Percentiles rank a stretch among this genome's conserved stretches.
phyloP scores from a whole-genome alignment of 2,113 vertebrate species.

The Garra rufa region DNA sequence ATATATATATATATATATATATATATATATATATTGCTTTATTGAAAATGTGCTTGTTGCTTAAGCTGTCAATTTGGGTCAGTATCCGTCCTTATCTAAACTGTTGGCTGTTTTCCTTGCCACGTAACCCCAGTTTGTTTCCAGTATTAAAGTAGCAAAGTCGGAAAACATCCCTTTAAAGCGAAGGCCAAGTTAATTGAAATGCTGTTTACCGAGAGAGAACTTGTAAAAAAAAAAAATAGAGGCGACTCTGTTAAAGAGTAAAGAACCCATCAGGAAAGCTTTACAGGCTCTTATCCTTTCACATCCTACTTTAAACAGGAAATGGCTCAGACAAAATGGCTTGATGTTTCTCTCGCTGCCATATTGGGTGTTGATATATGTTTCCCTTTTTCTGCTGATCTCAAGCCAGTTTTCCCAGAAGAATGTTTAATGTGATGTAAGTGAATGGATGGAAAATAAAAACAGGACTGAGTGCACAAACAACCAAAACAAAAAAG shows the following conservation, averaged over 20 bases:
- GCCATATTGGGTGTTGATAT: slow-evolving; percentile 39
- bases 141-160: background rate
- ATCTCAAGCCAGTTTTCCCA: slow-evolving; percentile 28
- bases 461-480: background rate
- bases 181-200: slow-evolving; percentile 19
- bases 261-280: slow-evolving; percentile 35
- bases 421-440: slow-evolving; percentile 8
- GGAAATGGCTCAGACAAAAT: slow-evolving; percentile 38
- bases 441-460: slow-evolving; percentile 11
- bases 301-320: slow-evolving; percentile 46
- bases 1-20: too few relatives aligned
- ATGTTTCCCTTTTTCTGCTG: slow-evolving; percentile 28
- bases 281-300: slow-evolving; percentile 42
- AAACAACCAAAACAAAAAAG: background rate
- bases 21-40: too few relatives aligned
- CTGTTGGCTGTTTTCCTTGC: background rate
- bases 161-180: slow-evolving; percentile 1
- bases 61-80: background rate
- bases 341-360: slow-evolving; percentile 34
- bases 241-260: slow-evolving; percentile 9
- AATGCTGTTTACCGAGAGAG: slow-evolving; percentile 21
- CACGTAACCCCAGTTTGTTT: background rate
- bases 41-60: background rate
- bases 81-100: background rate
- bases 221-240: background rate